Evolutionary conservation across 64 coral and sea anemone genomes (phyloP), one percentile per base, ranked within the genome.

Genomic region (Orbicella faveolata): DNA sequence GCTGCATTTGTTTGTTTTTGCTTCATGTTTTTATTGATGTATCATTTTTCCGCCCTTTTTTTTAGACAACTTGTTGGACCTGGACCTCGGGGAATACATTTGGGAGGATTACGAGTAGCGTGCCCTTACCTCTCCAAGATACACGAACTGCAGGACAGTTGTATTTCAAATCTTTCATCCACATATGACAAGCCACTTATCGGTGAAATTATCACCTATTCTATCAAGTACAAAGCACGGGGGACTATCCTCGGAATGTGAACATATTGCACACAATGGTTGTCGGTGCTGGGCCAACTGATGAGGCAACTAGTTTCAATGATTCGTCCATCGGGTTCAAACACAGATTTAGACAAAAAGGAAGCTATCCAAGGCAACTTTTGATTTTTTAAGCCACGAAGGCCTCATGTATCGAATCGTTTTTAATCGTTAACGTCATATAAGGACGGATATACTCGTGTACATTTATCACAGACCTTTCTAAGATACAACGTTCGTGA

Each of bases 11-110:
- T 52, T 85, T 84, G 37, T 51, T 85, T 85, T 65, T 73, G 59
- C 37, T 37, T 73, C 11, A 6, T 19, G 20, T 83, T 73, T 68
- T 70, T 85, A 85, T 85, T 70, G 53, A 85, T 37, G 64, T 70
- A 73, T 85, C 82, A 15, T 26, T 84, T 85, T 65, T 44, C 63
- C 21, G 21, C 21, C 21, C 39, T 70, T 12, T 48, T 48, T 65
- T 85, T 85, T 52, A 85, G 82, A 85, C 82, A 85, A 85, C 82
- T 66, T 85, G 66, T 52, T 85, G 36, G 82, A 85, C 37, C 82
- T 85, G 21, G 82, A 85, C 41, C 82, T 85, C 11, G 82, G 63
- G 13, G 82, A 85, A 69, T 85, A 72, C 39, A n/a, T 85, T 9
- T 85, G 82, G 82, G 82, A 85, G 37, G 82, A 85, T 30, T 85